These are phyloP conservation scores for Drosophila austrosaltans DNA, from an alignment of 2,888 invertebrate species.

Conservation along the genomic window DNA sequence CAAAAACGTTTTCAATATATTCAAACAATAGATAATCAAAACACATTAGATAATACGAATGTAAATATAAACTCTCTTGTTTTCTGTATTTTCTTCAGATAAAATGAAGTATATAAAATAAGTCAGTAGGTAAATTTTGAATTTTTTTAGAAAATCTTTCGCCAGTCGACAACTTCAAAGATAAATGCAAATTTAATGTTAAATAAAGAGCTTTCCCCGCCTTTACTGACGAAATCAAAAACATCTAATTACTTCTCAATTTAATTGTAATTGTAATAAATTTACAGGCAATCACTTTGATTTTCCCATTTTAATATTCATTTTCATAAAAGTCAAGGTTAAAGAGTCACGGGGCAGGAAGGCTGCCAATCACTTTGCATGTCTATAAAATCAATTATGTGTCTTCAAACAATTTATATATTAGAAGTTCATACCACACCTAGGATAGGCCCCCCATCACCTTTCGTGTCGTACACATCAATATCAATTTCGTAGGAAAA, in stretches of 20 bases:
- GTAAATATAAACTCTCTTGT: no score
- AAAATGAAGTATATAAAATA: no score
- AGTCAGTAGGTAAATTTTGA: no score
- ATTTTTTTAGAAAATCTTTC: no score
- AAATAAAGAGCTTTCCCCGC: no score
- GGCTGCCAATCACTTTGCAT: conserved; percentile 2
- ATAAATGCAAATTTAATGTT: no score
- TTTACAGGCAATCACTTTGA: background rate
- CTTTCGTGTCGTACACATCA: conserved; percentile 11
- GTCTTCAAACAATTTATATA: conserved; percentile 1
- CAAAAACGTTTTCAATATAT: no score
- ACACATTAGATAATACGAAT: no score
- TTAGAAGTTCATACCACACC: conserved; percentile 4
- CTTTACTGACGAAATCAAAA: no score
- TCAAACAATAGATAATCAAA: no score
- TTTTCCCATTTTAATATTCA: background rate
- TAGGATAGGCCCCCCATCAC: background rate
- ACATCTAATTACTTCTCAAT: background rate
- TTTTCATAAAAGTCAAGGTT: background rate
- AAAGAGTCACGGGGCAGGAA: background rate
- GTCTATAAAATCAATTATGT: conserved; percentile 9
- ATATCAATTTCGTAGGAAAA: conserved; percentile 29
- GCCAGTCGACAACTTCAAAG: no score
- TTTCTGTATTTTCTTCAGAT: no score
- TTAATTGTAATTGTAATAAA: background rate